phyloP scores from a whole-genome alignment of 2,797 vertebrate species.

The Bucorvus abyssinicus region DNA sequence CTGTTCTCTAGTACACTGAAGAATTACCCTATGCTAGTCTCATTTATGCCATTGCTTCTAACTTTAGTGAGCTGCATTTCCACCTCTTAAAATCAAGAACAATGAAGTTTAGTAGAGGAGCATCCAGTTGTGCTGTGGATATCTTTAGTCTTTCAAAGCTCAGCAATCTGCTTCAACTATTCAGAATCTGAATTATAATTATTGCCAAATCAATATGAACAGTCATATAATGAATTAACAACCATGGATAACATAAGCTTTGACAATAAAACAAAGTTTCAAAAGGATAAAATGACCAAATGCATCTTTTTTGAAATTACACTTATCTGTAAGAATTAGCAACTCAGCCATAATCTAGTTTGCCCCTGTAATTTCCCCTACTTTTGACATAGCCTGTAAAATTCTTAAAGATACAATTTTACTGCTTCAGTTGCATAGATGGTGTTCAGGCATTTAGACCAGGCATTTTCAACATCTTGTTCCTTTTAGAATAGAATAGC shows the following conservation, averaged over 20 bases:
- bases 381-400: neutral
- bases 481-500: neutral
- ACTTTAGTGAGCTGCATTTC: neutral
- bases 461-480: neutral
- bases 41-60: neutral
- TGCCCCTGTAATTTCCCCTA: neutral
- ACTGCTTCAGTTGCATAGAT: neutral
- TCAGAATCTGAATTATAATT: neutral
- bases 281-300: neutral
- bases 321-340: neutral
- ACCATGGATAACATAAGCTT: neutral
- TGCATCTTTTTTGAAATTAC: neutral
- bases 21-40: neutral
- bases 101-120: neutral
- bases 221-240: neutral
- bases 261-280: neutral
- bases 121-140: neutral
- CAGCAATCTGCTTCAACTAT: neutral
- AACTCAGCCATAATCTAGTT: neutral
- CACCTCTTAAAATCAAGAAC: neutral
- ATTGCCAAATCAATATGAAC: neutral
- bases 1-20: neutral
- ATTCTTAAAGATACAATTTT: neutral
- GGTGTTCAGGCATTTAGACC: neutral
- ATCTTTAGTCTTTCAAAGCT: neutral